phyloP scores from a whole-genome alignment of 1,140 invertebrate species.

The Halotydeus destructor region DNA sequence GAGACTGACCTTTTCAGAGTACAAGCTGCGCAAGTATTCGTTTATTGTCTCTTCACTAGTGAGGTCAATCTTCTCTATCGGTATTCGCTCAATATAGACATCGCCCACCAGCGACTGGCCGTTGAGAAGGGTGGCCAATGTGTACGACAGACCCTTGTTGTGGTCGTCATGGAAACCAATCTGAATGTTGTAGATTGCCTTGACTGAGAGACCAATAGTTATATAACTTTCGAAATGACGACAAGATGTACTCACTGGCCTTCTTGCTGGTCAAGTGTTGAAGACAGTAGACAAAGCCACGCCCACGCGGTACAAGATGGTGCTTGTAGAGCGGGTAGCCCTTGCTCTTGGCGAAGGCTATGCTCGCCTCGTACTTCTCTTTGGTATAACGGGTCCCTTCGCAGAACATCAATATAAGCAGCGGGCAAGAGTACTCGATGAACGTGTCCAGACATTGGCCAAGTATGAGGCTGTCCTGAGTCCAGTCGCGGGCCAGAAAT shows the following conservation, averaged over 20 bases:
- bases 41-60: conserved; percentile 46
- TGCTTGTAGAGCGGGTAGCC: conserved; percentile 64
- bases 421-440: conserved; percentile 61
- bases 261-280: conserved; percentile 15
- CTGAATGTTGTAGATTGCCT: conserved; percentile 17
- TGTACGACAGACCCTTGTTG: conserved; percentile 29
- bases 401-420: conserved; percentile 72
- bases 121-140: conserved; percentile 55
- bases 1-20: conserved; percentile 25
- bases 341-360: conserved; percentile 65
- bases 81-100: conserved; percentile 57
- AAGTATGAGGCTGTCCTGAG: conserved; percentile 64
- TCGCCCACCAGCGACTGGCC: conserved; percentile 51
- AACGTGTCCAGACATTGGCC: conserved; percentile 53
- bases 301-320: conserved; percentile 74
- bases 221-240: neutral
- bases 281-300: conserved; percentile 42
- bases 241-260: neutral
- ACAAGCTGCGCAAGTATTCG: conserved; percentile 57
- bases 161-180: conserved; percentile 19
- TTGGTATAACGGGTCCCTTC: conserved; percentile 82
- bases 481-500: conserved; percentile 72
- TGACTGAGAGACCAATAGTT: conserved; percentile 1
- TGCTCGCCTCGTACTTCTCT: conserved; percentile 62
- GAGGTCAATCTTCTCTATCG: conserved; percentile 52